Base-by-base conservation (phyloP, 2,113 vertebrate genomes). In the Dasypus novemcinctus region DNA sequence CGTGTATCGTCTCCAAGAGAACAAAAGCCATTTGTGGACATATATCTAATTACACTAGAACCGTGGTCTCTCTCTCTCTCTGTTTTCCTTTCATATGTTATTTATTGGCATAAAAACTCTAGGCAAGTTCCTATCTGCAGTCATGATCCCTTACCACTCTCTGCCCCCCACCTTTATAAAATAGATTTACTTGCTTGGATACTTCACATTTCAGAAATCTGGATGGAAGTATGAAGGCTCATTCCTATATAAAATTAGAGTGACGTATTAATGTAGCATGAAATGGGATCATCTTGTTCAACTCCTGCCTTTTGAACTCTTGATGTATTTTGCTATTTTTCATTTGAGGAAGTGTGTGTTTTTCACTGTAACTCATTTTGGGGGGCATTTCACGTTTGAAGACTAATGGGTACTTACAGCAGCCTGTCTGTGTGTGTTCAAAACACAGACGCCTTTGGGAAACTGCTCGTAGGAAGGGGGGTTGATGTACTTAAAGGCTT, bases 261-360 rank as follows among this genome's bases (percentile, higher is more conserved):
- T 91, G 95, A 95, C 91, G 54, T 97, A 95, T 79, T 97, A 97
- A 97, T 90, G 79, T 96, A 98, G 91, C 90, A 98, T 98, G 98
- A 98, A 98, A 96, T 96, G 85, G 97, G 75, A 97, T 95, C 95
- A 97, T 84, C 81, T 96, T 97, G 90, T 90, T 94, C 95, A 97
- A 97, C 91, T 88, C 91, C 4, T 80, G 79, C 84, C 49, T 97
- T 96, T 95, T 95, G 36, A 96, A 49, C 89, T 90, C 91, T 92
- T 93, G 85, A 93, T 74, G 3, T 87, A 87, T 87, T 97, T 94
- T 96, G 85, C 52, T 94, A 68, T 72, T 90, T 95, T 91, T 94
- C 90, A 82, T 94, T 94, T 89, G 63, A 38, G 8, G 79, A 83
- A 49, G 72, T 95, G 41, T 0, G 5, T 96, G 86, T 54, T 96